Evolutionary conservation across 1,140 invertebrate species (phyloP).

Genomic region (Orchestia grillus): DNA sequence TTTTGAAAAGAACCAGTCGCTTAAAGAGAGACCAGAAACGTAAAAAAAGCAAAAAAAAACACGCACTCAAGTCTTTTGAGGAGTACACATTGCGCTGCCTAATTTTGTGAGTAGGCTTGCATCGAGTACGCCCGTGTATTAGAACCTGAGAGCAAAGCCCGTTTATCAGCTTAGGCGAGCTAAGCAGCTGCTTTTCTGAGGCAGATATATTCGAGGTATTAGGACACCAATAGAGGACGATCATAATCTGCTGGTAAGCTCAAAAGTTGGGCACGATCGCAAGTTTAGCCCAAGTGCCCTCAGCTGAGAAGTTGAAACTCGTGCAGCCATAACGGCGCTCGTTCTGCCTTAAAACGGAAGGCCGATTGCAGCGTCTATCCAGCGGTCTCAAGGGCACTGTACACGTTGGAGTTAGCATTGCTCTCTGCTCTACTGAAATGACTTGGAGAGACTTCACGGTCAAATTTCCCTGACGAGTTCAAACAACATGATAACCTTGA

Average conservation of each 20-base stretch:
- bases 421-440: not conserved
- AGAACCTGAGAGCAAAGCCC: not conserved
- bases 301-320: conserved; percentile 45
- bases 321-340: conserved; percentile 38
- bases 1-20: not conserved
- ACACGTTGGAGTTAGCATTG: not conserved
- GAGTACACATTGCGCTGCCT: not conserved
- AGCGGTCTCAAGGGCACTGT: not conserved
- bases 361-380: not conserved
- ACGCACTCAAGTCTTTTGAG: not conserved
- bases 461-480: not conserved
- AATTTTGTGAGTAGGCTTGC: not conserved
- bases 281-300: conserved; percentile 43
- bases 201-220: conserved; percentile 15
- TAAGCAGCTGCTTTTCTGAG: conserved; percentile 1
- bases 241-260: conserved; percentile 28
- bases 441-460: not conserved
- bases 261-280: conserved; percentile 18
- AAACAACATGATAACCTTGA: not conserved
- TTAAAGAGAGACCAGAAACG: too few species aligned
- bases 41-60: not conserved
- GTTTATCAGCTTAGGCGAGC: not conserved
- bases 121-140: not conserved
- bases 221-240: conserved; percentile 19
- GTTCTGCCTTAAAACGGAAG: not conserved